phyloP scores from a whole-genome alignment of 2,888 invertebrate species.

The Meta bourneti region DNA sequence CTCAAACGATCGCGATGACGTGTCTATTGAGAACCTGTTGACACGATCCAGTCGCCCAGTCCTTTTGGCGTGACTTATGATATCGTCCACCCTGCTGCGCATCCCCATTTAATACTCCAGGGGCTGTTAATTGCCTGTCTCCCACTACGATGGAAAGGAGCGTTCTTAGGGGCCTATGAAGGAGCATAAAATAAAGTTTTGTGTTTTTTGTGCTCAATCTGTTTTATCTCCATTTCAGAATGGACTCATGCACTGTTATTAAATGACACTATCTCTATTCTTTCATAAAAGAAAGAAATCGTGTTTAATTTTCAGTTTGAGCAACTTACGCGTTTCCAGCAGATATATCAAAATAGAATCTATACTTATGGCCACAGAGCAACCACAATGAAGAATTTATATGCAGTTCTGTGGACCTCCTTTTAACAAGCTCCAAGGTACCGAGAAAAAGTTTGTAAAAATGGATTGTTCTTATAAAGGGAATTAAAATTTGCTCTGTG shows the following conservation, averaged over 20 bases:
- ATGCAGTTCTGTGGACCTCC: too few relatives aligned
- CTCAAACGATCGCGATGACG: conserved; percentile 5
- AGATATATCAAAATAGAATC: not conserved
- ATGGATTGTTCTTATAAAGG: too few relatives aligned
- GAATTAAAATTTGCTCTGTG: too few relatives aligned
- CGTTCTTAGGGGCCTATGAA: conserved; percentile 1
- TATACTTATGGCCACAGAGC: not conserved
- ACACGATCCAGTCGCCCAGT: conserved; percentile 8
- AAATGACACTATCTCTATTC: not conserved
- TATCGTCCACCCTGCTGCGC: not conserved
- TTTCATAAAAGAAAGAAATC: not conserved
- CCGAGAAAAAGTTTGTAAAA: too few relatives aligned
- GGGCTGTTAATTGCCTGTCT: conserved; percentile 7
- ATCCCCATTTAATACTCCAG: conserved; percentile 6
- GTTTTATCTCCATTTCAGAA: not conserved
- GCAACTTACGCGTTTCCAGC: not conserved
- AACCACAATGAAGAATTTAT: not conserved
- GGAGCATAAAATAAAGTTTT: not conserved
- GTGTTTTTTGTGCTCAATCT: conserved; percentile 8
- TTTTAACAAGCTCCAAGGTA: too few relatives aligned
- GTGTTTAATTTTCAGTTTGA: not conserved
- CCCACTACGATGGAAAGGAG: not conserved
- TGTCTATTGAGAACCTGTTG: conserved; percentile 20
- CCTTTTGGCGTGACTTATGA: conserved; percentile 40
- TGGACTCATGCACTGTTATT: not conserved